Conservation (phyloP, 2,888 invertebrate species). For the Phortica okadai region DNA sequence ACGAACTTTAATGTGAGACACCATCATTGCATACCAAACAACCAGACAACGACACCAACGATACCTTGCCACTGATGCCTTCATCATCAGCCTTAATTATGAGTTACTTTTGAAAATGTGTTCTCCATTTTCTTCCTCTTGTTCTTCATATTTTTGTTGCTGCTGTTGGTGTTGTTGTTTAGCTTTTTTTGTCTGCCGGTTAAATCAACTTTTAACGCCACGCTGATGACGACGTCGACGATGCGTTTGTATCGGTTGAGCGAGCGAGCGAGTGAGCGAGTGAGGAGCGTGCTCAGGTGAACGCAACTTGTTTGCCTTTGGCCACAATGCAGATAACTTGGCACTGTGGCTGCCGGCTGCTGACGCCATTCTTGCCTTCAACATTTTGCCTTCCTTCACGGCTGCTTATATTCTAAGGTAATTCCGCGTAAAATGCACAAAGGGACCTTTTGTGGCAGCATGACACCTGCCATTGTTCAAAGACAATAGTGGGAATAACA, state of each 20-base stretch:
- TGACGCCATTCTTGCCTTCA: slow-evolving; percentile 34
- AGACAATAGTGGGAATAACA: slow-evolving; percentile 52
- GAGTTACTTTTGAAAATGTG: slow-evolving; percentile 62
- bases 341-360: slow-evolving; percentile 49
- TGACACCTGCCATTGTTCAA: slow-evolving; percentile 67
- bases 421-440: slow-evolving; percentile 70
- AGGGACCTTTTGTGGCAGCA: slow-evolving; percentile 55
- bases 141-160: background rate
- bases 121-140: slow-evolving; percentile 54
- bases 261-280: background rate
- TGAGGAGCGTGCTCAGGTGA: background rate
- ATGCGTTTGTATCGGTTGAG: background rate
- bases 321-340: slow-evolving; percentile 64
- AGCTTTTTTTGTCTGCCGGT: slow-evolving; percentile 41
- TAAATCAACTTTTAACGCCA: slow-evolving; percentile 55
- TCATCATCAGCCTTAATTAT: slow-evolving; percentile 61
- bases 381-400: slow-evolving; percentile 45
- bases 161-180: slow-evolving; percentile 12
- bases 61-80: slow-evolving; percentile 34
- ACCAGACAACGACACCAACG: background rate
- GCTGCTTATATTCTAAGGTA: slow-evolving; percentile 63
- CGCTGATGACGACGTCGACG: background rate
- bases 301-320: slow-evolving; percentile 59
- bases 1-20: slow-evolving; percentile 22
- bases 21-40: too few relatives aligned